Percentiles rank a stretch among this genome's conserved stretches.
These are phyloP conservation scores for Helobdella robusta DNA, from an alignment of 2,888 invertebrate species.

Conservation along the genomic window DNA sequence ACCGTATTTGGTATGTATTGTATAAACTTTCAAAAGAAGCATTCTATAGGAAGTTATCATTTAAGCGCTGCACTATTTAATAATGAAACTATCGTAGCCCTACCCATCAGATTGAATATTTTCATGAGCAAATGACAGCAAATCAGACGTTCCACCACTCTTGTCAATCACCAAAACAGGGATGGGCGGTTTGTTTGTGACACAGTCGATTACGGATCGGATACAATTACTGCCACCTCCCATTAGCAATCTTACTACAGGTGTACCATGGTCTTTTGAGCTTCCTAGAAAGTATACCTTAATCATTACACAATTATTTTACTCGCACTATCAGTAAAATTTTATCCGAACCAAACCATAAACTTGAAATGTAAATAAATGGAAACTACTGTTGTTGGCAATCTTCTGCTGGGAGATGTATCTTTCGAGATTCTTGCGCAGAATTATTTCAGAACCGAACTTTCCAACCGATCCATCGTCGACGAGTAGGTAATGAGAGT, in stretches of 20 bases:
- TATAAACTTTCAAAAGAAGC: too few species aligned
- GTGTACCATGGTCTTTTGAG: constrained; percentile 64
- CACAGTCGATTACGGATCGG: constrained; percentile 86
- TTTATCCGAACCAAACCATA: too few species aligned
- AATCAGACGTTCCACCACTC: constrained; percentile 77
- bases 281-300: constrained; percentile 35
- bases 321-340: too few species aligned
- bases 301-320: too few species aligned
- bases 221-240: constrained; percentile 96
- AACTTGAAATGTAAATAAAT: too few species aligned
- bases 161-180: constrained; percentile 95
- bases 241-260: constrained; percentile 90
- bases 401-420: constrained; percentile 87
- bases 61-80: too few species aligned
- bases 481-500: constrained; percentile 90
- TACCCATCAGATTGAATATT: constrained; percentile 56
- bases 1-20: too few species aligned
- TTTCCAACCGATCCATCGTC: constrained; percentile 90
- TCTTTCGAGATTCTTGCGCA: constrained; percentile 85
- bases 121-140: constrained; percentile 48
- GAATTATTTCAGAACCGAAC: constrained; percentile 67
- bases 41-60: too few species aligned
- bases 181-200: constrained; percentile 90
- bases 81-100: too few species aligned
- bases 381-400: constrained; percentile 62